Evolutionary conservation across 92 coral and sea anemone genomes (phyloP).

Genomic region (Parazoanthus swiftii): DNA sequence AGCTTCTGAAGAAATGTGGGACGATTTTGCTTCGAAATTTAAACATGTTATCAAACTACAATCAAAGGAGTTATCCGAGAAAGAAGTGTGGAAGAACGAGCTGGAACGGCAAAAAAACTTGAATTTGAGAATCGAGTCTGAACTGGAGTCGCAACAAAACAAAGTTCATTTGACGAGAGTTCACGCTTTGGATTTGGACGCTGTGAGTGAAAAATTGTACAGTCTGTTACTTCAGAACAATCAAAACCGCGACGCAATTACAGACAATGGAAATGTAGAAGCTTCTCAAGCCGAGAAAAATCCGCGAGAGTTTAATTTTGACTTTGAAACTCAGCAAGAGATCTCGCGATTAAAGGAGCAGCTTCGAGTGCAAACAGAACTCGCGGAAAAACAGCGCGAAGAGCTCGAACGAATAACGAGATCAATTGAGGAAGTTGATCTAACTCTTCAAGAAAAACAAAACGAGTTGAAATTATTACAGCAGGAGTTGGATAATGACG

Average conservation of each 20-base stretch:
- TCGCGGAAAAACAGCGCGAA: conserved; percentile 57
- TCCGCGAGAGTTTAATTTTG: not conserved
- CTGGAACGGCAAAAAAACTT: conserved; percentile 47
- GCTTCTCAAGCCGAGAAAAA: conserved; percentile 33
- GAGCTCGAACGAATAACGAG: conserved; percentile 52
- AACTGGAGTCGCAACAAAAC: conserved; percentile 50
- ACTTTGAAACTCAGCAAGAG: conserved; percentile 10
- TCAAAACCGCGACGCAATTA: conserved; percentile 35
- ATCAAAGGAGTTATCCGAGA: conserved; percentile 57
- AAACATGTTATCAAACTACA: conserved; percentile 59
- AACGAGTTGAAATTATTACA: conserved; percentile 38
- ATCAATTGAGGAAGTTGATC: conserved; percentile 58
- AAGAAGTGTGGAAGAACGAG: conserved; percentile 45
- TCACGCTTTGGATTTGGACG: conserved; percentile 66
- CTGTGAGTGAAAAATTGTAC: conserved; percentile 58
- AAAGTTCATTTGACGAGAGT: conserved; percentile 54
- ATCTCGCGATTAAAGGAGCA: conserved; percentile 40
- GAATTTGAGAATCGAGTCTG: conserved; percentile 39
- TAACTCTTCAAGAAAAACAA: conserved; percentile 46
- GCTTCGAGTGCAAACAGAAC: conserved; percentile 59
- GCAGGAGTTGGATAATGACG: conserved; percentile 45
- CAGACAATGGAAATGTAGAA: conserved; percentile 5
- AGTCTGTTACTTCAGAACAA: conserved; percentile 39
- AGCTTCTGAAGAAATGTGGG: conserved; percentile 68
- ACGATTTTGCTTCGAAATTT: conserved; percentile 57